A percentile compares a stretch with the other conserved stretches of the same genome.
phyloP scores from a whole-genome alignment of 2,888 invertebrate species.

The Meta bourneti region DNA sequence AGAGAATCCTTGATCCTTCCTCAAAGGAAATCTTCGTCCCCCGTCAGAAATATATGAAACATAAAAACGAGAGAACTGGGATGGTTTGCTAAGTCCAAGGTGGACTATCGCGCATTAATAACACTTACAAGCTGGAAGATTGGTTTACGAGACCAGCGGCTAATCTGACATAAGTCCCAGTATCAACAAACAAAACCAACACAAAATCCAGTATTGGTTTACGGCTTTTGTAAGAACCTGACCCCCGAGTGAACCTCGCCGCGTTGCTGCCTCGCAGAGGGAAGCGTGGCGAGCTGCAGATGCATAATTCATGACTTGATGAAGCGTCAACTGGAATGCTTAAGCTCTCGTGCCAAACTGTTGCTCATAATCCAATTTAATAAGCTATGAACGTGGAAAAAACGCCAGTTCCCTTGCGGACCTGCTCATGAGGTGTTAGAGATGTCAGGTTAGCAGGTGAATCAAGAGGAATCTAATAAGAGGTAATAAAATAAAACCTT shows the following conservation, averaged over 20 bases:
- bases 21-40: too few relatives aligned
- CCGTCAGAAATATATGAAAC: too few relatives aligned
- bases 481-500: conserved; percentile 29
- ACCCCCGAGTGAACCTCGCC: neutral
- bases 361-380: conserved; percentile 62
- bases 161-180: conserved; percentile 25
- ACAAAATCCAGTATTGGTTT: conserved; percentile 31
- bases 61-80: neutral
- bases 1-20: too few relatives aligned
- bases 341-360: conserved; percentile 42
- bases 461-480: conserved; percentile 17
- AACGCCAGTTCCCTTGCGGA: conserved; percentile 1
- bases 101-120: conserved; percentile 27
- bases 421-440: conserved; percentile 27
- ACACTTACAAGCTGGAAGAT: conserved; percentile 15
- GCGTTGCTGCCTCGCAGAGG: neutral
- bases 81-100: conserved; percentile 17
- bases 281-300: conserved; percentile 13
- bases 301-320: conserved; percentile 39
- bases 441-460: conserved; percentile 30
- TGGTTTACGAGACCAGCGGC: conserved; percentile 40
- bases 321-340: conserved; percentile 2
- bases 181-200: conserved; percentile 53
- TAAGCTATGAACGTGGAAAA: conserved; percentile 55
- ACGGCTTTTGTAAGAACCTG: conserved; percentile 18